Evolutionary conservation across 1,140 invertebrate species (phyloP), one percentile per base, ranked within the genome.

Genomic region (Ruditapes philippinarum): DNA sequence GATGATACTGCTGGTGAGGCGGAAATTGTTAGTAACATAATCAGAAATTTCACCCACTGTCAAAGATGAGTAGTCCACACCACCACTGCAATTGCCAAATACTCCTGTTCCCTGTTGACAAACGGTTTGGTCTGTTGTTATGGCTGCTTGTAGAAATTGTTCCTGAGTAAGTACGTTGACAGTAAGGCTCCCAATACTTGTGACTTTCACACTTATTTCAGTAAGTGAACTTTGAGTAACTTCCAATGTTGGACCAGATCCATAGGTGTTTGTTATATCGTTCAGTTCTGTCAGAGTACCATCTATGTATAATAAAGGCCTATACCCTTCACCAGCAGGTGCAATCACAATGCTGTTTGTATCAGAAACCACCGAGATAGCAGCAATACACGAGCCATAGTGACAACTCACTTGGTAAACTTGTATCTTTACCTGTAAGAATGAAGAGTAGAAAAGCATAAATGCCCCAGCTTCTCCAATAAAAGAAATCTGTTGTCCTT

Each of bases 331-430:
- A 19, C 60, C 85, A 0, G 84, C 62, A 17, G 91, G 84, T 40
- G 80, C 40, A 22, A 92, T 79, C 1, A 87, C 81, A 2, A 91
- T 19, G 14, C 60, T 90, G 14, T 65, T 73, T 28, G 60, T 49
- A 14, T 40, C 51, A 14, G 70, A 51, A 14, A 60, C 38, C 0
- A 92, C 17, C 36, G 85, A 89, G 42, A 92, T 38, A 11, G 78
- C 90, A 9, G 83, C 79, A 25, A 89, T 74, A 45, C 91, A 92
- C 17, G 88, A 83, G 2, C 90, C 91, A 40, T 57, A 86, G 9
- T 70, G 28, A 76, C 91, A 92, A 4, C 36, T 65, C 5, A 90
- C 88, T 31, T 88, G 82, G 51, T 91, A 85, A 17, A 86, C 89
- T 40, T 93, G 90, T 25, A 91, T 81, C 25, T 90, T 84, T 12